Evolutionary conservation across 2,888 invertebrate genomes (phyloP), one percentile per base, ranked within the genome.

Genomic region (Euzetes globulus): DNA sequence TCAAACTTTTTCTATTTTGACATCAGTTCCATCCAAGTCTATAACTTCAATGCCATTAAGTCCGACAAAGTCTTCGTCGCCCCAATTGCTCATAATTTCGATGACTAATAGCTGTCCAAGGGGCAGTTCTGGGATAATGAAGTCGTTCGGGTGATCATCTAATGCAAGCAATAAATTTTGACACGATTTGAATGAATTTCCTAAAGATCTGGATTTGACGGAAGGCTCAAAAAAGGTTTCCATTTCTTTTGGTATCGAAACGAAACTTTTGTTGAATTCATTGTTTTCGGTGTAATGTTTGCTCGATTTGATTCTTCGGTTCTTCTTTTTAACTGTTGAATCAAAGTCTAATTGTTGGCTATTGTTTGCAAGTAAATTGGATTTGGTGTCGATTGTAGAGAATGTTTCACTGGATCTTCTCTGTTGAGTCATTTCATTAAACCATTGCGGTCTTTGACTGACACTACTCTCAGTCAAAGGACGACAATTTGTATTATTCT

Each of bases 31-130:
- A 71, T 84, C 83, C 19, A 84, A 83, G 77, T 88, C 87, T 81
- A 90, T 91, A 77, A 91, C 83, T 82, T 91, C 91, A 72, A 91
- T 86, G 2, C 91, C 91, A 80, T 90, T 91, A 73, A 91, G 82
- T 0, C 91, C 91, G 17, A 91, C 88, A 79, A 89, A 88, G 82
- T 90, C 88, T 78, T 87, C 87, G 81, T 91, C 91, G 11, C 91
- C 91, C 91, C 91, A 91, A 41, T 91, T 90, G 22, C 86, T 86
- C 75, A 86, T 83, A 78, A 91, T 89, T 81, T 88, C 88, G 73
- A 91, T 83, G 77, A 87, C 86, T 79, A 91, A 80, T 73, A 86
- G 82, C 79, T 85, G 83, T n/a, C 91, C 91, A 77, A 83, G 83
- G 0, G 91, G 91, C 78, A 91, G 83, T 82, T 90, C 89, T 0